Base-by-base conservation (phyloP, 2,113 vertebrate species). In the Xiphias gladius region DNA sequence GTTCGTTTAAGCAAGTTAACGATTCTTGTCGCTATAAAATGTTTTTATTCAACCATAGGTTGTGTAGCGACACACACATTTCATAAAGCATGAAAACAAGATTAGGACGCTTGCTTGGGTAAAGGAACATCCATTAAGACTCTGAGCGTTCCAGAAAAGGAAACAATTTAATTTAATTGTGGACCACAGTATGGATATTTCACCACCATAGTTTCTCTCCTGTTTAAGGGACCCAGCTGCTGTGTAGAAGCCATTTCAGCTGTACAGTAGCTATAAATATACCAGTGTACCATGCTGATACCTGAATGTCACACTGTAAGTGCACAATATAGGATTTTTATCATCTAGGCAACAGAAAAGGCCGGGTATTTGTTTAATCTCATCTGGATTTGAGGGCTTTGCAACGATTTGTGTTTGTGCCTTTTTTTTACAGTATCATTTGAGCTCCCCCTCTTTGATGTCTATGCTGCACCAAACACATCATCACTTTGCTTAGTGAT, bases 181-280 rank as follows among this genome's bases (percentile, higher is more conserved):
- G 46, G 54, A 13, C n/a, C n/a, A 57, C n/a, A 13, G n/a, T 57
- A 24, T 57, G 10, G n/a, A 57, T 26, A 26, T 57, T 57, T 57
- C 50, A 52, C n/a, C 3, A 26, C 54, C 11, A 57, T 5, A 57
- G 37, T 2, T 10, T 80, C n/a, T 61, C 28, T 50, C 10, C 52
- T 58, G 37, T 70, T 37, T 13, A 37, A 55, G 19, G 37, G 14
- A 57, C 22, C 28, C 37, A 63, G 69, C 64, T 70, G 52, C 65
- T 77, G 37, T 43, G 52, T 6, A 54, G 24, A 54, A 75, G 63
- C 63, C 26, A 73, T 75, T 67, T 82, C 6, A 71, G 70, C 74
- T 76, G n/a, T 46, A 63, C 46, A 26, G 82, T n/a, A 67, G 65
- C 78, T 84, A 86, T 75, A 70, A 80, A 87, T 88, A 89, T 79